Conservation (phyloP, 1,140 invertebrate species). For the Medauroidea extradentata region DNA sequence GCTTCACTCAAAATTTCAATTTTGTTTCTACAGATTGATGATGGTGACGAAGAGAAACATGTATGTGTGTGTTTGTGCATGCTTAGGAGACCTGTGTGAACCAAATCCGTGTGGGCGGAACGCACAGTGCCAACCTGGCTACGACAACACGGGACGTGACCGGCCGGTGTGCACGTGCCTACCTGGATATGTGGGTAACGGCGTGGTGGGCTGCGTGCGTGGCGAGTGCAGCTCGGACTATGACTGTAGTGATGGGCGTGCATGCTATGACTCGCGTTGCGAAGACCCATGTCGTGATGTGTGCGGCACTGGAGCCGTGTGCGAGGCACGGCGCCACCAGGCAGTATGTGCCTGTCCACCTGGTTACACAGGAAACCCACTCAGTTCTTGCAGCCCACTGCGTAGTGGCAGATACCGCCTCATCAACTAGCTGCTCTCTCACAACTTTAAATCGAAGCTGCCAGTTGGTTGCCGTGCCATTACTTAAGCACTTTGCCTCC, state of each 20-base stretch:
- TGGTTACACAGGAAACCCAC: constrained; percentile 78
- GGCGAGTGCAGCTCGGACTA: constrained; percentile 70
- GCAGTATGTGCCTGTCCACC: constrained; percentile 80
- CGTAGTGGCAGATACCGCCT: too few relatives aligned
- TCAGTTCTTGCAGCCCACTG: constrained; percentile 48
- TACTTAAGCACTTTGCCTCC: too few relatives aligned
- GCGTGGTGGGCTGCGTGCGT: constrained; percentile 61
- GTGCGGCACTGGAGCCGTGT: constrained; percentile 63
- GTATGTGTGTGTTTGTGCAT: too few relatives aligned
- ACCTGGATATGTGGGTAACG: constrained; percentile 75
- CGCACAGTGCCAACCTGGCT: constrained; percentile 75
- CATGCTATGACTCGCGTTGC: constrained; percentile 69
- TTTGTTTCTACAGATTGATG: too few relatives aligned
- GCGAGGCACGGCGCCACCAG: constrained; percentile 65
- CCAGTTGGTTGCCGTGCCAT: too few relatives aligned
- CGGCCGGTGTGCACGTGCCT: constrained; percentile 78
- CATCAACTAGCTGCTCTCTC: too few relatives aligned
- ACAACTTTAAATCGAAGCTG: too few relatives aligned
- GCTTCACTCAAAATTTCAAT: too few relatives aligned
- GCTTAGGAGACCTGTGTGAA: constrained; percentile 73
- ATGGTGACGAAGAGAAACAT: too few relatives aligned
- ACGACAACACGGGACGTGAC: constrained; percentile 73
- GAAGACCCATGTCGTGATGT: constrained; percentile 72
- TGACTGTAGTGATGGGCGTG: constrained; percentile 65
- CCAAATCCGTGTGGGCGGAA: constrained; percentile 81